These are phyloP conservation scores for Chauna torquata DNA, from an alignment of 2,113 vertebrate species.

Conservation along the genomic window DNA sequence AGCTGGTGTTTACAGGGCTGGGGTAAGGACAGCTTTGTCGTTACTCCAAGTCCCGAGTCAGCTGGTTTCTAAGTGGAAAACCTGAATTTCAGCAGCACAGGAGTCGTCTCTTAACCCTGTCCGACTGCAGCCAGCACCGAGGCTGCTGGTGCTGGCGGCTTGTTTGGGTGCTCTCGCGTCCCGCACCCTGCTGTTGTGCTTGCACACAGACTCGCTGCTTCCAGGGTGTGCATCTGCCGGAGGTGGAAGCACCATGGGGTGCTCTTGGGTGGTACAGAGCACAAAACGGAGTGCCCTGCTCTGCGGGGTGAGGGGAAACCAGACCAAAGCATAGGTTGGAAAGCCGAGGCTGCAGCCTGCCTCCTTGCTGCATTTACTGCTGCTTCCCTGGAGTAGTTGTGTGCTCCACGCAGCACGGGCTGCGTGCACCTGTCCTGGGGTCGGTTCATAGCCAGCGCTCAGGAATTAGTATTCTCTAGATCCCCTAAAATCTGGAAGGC, in stretches of 20 bases:
- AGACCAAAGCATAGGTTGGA: neutral
- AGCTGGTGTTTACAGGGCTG: neutral
- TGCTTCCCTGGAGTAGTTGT: fast-evolving
- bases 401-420: neutral
- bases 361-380: neutral
- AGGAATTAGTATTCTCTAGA: neutral
- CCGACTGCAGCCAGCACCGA: neutral
- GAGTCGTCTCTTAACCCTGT: neutral
- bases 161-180: neutral
- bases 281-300: neutral
- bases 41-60: neutral
- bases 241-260: neutral
- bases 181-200: fast-evolving
- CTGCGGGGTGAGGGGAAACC: neutral
- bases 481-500: neutral
- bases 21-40: neutral
- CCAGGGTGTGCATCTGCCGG: neutral
- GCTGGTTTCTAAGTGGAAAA: neutral
- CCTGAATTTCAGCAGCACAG: neutral
- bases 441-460: neutral
- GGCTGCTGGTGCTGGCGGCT: neutral
- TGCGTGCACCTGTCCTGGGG: fast-evolving
- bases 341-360: neutral
- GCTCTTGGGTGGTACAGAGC: neutral
- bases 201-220: neutral